These are phyloP conservation scores for Clitarchus hookeri DNA, from an alignment of 2,888 invertebrate species.

Conservation along the genomic window DNA sequence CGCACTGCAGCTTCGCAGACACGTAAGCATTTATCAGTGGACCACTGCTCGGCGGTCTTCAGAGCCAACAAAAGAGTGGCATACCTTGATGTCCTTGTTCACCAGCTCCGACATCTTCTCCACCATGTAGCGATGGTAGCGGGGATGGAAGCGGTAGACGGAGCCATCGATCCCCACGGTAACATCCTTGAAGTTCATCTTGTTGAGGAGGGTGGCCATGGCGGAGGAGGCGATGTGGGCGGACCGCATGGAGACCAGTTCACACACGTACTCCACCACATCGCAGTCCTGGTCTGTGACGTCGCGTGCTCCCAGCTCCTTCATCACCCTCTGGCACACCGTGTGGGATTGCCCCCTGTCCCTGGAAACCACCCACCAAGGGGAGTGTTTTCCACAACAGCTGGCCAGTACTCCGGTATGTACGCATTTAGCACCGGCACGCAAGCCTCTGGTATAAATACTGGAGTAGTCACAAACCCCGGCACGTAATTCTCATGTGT, in stretches of 20 bases:
- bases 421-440: no score
- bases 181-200: slow-evolving; percentile 83
- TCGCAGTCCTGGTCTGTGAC: slow-evolving; percentile 89
- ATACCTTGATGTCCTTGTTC: slow-evolving; percentile 72
- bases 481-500: no score
- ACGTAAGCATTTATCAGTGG: no score
- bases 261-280: slow-evolving; percentile 89
- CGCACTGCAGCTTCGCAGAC: no score
- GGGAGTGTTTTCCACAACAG: no score
- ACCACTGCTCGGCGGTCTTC: no score
- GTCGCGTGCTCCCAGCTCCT: slow-evolving; percentile 83
- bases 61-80: neutral
- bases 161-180: slow-evolving; percentile 97
- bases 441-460: no score
- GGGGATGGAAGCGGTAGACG: slow-evolving; percentile 75
- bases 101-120: slow-evolving; percentile 81
- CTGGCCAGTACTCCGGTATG: no score
- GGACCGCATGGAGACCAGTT: slow-evolving; percentile 87
- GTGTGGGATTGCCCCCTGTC: neutral
- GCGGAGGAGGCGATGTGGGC: slow-evolving; percentile 92
- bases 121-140: slow-evolving; percentile 85
- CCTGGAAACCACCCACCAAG: neutral
- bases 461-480: no score
- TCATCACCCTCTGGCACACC: slow-evolving; percentile 63
- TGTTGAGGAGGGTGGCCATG: slow-evolving; percentile 84